Evolutionary conservation across 2,113 vertebrate species (phyloP), one percentile per base, ranked within the genome.

Genomic region (Nyctibius bracteatus): DNA sequence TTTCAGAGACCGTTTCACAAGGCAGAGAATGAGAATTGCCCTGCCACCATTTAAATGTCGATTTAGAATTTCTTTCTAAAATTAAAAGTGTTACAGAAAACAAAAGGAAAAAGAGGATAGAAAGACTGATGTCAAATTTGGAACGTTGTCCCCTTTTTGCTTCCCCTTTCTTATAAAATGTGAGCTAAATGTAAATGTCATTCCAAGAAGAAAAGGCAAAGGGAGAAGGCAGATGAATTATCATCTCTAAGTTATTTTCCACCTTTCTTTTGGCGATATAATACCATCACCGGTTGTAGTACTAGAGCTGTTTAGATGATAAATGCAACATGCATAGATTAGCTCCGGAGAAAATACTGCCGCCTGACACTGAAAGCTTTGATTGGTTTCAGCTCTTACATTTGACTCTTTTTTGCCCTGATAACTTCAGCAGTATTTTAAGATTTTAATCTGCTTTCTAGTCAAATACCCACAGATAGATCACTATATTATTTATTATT

Each of bases 41-140:
- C 96, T 98, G 94, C 97, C 93, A 97, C 98, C 95, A 97, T 98
- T 98, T 98, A 98, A 98, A 98, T 98, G 97, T 98, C 98, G 98
- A 96, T 98, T 98, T 96, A 92, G 92, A 97, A 96, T 97, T 98
- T 97, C 94, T 96, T 97, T 96, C 97, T 97, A 97, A 97, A 97
- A 98, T 96, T 97, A 97, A 98, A 98, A 97, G 51, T 73, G 43
- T 91, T 90, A 83, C 37, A 88, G 70, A 81, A 92, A 86, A 95
- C 94, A 97, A 97, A 89, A 88, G 85, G 62, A 39, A 67, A 30
- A 46, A 59, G 14, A 14, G 23, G 41, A 61, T 72, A 78, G 57
- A 89, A 79, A 91, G 44, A 41, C 47, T 83, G 55, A 90, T 98
- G 90, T 95, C 79, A 98, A 91, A 97, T 97, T 94, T 93, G 41